Evolutionary conservation across 2,888 invertebrate species (phyloP).

Genomic region (Carcina quercana): DNA sequence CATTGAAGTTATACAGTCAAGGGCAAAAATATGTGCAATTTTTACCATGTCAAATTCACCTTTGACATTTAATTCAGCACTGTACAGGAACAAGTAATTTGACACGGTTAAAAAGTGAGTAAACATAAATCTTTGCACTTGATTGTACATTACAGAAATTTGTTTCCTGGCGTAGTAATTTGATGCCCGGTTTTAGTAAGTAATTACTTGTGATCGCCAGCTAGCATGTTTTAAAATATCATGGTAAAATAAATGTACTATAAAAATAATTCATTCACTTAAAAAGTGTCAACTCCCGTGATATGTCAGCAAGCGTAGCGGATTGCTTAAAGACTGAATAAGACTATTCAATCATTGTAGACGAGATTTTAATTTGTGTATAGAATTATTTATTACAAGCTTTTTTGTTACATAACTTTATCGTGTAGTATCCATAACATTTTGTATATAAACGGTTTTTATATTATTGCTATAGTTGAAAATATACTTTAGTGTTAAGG

Average conservation of each 20-base stretch:
- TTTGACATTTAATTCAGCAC: no score
- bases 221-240: constrained; percentile 2
- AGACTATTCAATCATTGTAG: constrained; percentile 23
- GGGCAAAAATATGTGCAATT: no score
- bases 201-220: no score
- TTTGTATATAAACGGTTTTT: constrained; percentile 1
- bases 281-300: no score
- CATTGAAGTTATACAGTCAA: no score
- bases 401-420: constrained; percentile 6
- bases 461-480: no score
- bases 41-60: no score
- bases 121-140: constrained; percentile 1
- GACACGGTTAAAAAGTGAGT: no score
- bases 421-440: constrained; percentile 9
- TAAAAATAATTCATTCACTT: constrained; percentile 8
- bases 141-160: constrained; percentile 4
- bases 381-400: constrained; percentile 21
- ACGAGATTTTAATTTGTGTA: constrained; percentile 27
- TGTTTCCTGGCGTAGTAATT: no score
- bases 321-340: constrained; percentile 37
- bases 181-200: no score
- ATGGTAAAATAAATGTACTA: constrained; percentile 4
- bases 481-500: no score
- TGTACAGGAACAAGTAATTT: no score
- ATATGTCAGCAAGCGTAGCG: constrained; percentile 20